Conservation (phyloP, 2,888 invertebrate genomes). For the Girardia tigrina region DNA sequence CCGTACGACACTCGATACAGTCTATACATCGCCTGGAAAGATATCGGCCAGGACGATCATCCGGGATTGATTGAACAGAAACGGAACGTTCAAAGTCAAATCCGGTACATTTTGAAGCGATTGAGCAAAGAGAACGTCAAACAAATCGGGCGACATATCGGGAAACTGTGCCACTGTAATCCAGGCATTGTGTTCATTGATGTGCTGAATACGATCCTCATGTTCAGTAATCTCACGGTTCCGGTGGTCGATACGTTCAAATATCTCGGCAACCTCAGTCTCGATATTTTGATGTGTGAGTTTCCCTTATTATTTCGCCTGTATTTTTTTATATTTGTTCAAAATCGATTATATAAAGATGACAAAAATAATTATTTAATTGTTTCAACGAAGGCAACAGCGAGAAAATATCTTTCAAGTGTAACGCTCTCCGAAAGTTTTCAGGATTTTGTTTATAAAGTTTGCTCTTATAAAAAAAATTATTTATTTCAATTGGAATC, state of each 20-base stretch:
- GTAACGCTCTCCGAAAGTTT: too few relatives aligned
- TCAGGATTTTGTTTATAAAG: too few relatives aligned
- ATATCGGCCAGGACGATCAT: not conserved
- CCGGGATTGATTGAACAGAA: conserved; percentile 23
- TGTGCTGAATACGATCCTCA: conserved; percentile 48
- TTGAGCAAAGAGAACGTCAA: conserved; percentile 91
- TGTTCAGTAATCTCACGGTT: conserved; percentile 68
- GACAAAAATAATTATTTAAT: too few relatives aligned
- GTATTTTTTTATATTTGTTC: too few relatives aligned
- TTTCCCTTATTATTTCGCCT: conserved; percentile 62
- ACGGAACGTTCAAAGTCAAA: not conserved
- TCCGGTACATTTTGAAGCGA: conserved; percentile 45
- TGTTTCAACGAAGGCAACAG: too few relatives aligned
- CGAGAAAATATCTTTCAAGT: too few relatives aligned
- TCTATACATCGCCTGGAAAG: conserved; percentile 5
- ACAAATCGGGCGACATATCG: conserved; percentile 81
- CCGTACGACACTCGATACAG: conserved; percentile 49
- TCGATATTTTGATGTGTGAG: conserved; percentile 75
- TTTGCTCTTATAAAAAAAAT: too few relatives aligned
- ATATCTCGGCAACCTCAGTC: conserved; percentile 79
- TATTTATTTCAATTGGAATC: too few relatives aligned
- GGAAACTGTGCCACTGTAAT: conserved; percentile 86
- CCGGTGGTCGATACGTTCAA: conserved; percentile 95
- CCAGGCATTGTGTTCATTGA: conserved; percentile 70
- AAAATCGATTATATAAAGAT: too few relatives aligned